phyloP scores from a whole-genome alignment of 2,797 vertebrate genomes.

The Naso thynnoides region DNA sequence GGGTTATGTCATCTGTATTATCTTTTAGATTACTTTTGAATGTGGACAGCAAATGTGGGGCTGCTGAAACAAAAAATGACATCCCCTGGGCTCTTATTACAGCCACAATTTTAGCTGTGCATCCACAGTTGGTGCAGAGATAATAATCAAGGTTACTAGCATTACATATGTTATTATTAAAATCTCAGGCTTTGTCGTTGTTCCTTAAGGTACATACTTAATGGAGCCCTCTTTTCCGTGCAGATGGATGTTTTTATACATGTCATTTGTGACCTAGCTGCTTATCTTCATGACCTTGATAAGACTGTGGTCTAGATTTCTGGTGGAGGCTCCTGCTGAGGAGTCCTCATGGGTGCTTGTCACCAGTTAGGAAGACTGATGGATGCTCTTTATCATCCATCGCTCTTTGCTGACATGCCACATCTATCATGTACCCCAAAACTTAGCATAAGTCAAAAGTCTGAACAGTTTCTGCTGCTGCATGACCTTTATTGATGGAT shows the following conservation, averaged over 20 bases:
- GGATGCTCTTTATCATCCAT: conserved; percentile 19
- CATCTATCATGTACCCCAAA: conserved; percentile 27
- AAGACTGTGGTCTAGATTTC: neutral
- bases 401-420: conserved; percentile 16
- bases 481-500: neutral
- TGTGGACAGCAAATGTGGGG: conserved; percentile 11
- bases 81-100: neutral
- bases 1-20: conserved; percentile 27
- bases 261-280: conserved; percentile 8
- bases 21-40: conserved; percentile 17
- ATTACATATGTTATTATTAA: conserved; percentile 24
- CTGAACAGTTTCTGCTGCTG: neutral
- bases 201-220: conserved; percentile 30
- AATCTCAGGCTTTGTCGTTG: neutral
- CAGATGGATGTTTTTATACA: conserved; percentile 19
- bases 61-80: neutral
- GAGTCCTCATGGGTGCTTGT: conserved; percentile 3
- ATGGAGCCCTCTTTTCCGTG: conserved; percentile 20
- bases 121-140: conserved; percentile 7
- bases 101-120: conserved; percentile 4
- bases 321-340: conserved; percentile 2
- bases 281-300: conserved; percentile 37
- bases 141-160: conserved; percentile 9
- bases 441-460: conserved; percentile 4
- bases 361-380: conserved; percentile 29